Conservation (phyloP, 2,888 invertebrate genomes). For the Entomobrya multifasciata region DNA sequence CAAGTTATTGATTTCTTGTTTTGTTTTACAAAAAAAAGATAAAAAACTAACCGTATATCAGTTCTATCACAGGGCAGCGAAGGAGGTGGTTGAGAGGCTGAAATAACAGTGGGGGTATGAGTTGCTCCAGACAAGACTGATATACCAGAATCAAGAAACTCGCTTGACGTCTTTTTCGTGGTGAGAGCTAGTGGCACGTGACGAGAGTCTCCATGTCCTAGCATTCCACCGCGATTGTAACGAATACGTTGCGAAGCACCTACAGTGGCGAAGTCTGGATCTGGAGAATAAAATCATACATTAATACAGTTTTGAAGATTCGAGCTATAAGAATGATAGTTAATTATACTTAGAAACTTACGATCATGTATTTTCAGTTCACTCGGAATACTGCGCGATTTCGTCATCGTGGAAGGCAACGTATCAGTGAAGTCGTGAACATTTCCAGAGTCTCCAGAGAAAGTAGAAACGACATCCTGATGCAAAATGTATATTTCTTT, state of each 20-base stretch:
- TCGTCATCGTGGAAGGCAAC: slow-evolving; percentile 61
- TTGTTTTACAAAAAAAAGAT: not conserved
- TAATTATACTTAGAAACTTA: slow-evolving; percentile 42
- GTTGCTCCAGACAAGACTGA: slow-evolving; percentile 87
- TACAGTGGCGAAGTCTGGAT: slow-evolving; percentile 34
- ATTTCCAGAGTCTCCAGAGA: slow-evolving; percentile 91
- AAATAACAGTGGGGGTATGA: slow-evolving; percentile 81
- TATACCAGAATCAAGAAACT: slow-evolving; percentile 90
- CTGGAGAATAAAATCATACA: slow-evolving; percentile 21
- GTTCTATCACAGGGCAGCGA: slow-evolving; percentile 64
- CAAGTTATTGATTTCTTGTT: not conserved
- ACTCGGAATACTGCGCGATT: slow-evolving; percentile 74
- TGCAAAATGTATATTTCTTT: no score
- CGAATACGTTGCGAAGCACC: slow-evolving; percentile 58
- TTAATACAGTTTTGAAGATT: not conserved
- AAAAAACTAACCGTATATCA: slow-evolving; percentile 52
- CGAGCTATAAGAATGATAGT: not conserved
- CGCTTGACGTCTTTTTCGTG: slow-evolving; percentile 86
- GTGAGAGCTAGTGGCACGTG: slow-evolving; percentile 63
- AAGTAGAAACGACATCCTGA: slow-evolving; percentile 85
- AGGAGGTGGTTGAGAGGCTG: slow-evolving; percentile 51
- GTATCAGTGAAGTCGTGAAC: slow-evolving; percentile 83
- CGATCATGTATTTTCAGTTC: slow-evolving; percentile 69
- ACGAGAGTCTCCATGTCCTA: slow-evolving; percentile 51
- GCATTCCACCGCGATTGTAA: slow-evolving; percentile 32